Conservation (phyloP, 2,797 vertebrate species). For the Phoxinus dragarum region DNA sequence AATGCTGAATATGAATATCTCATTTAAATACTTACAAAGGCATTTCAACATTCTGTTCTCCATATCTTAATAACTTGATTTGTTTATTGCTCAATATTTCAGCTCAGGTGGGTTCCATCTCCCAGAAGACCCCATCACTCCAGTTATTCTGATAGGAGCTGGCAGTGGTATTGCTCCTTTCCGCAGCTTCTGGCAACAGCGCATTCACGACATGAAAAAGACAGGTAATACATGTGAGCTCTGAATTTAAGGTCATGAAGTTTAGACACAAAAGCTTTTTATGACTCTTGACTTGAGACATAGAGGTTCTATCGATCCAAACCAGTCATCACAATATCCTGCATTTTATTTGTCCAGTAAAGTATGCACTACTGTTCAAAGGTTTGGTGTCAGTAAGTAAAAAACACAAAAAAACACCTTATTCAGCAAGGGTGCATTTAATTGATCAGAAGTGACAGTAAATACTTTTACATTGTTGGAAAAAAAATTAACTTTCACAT, state of each 20-base stretch:
- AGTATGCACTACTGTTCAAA: not conserved
- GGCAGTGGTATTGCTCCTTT: slow-evolving; percentile 87
- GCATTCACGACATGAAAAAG: slow-evolving; percentile 76
- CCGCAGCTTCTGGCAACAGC: slow-evolving; percentile 87
- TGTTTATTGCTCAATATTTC: slow-evolving; percentile 16
- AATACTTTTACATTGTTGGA: not conserved
- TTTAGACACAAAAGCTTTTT: not conserved
- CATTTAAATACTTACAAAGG: not conserved
- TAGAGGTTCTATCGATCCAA: not conserved
- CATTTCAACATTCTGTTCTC: not conserved
- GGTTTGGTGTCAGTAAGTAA: not conserved
- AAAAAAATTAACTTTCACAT: not conserved
- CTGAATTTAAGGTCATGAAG: not conserved
- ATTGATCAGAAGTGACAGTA: not conserved
- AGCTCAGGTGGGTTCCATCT: slow-evolving; percentile 82
- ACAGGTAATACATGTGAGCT: slow-evolving; percentile 19
- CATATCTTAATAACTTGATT: not conserved
- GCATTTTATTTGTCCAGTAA: not conserved
- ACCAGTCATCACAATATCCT: not conserved
- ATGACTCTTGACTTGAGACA: not conserved
- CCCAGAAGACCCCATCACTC: slow-evolving; percentile 73
- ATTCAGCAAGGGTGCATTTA: no score
- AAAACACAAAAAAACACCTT: no score
- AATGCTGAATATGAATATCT: not conserved
- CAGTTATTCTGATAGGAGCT: slow-evolving; percentile 81